Evolutionary conservation across 2,797 vertebrate genomes (phyloP).

Genomic region (Hybognathus amarus): DNA sequence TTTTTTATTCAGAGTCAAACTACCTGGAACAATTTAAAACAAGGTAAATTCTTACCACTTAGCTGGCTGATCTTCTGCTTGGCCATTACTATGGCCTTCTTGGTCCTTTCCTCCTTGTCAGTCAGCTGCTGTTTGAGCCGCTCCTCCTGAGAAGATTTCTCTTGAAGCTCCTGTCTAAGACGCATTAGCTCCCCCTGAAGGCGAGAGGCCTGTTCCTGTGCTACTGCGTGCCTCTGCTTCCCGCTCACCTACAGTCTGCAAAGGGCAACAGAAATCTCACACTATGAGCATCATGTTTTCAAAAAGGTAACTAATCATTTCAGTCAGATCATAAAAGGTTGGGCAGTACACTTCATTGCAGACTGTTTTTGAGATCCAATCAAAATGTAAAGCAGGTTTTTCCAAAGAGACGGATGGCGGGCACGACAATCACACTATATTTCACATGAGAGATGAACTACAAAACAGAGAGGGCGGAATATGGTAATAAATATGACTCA

Average conservation of each 20-base stretch:
- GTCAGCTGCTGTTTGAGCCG: slow-evolving; percentile 88
- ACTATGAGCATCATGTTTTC: background rate
- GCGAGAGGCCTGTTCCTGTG: slow-evolving; percentile 86
- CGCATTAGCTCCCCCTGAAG: slow-evolving; percentile 85
- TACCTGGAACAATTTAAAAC: background rate
- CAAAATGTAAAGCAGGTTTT: background rate
- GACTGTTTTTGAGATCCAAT: background rate
- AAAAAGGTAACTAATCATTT: slow-evolving; percentile 7
- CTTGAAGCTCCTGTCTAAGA: slow-evolving; percentile 90
- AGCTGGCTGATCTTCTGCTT: slow-evolving; percentile 93
- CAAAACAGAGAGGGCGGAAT: background rate
- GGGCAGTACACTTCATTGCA: background rate
- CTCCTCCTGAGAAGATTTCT: slow-evolving; percentile 87
- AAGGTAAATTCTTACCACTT: slow-evolving; percentile 70
- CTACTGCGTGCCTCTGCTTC: slow-evolving; percentile 83
- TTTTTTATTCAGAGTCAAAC: background rate
- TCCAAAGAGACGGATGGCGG: background rate
- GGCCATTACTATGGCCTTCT: slow-evolving; percentile 88
- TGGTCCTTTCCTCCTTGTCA: slow-evolving; percentile 95
- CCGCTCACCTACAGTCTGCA: slow-evolving; percentile 84
- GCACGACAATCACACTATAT: background rate
- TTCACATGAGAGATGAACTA: background rate
- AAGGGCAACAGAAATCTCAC: background rate
- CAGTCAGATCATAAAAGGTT: background rate
- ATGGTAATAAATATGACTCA: background rate